Evolutionary conservation across 2,113 vertebrate species (phyloP).

Genomic region (Sterna hirundo): DNA sequence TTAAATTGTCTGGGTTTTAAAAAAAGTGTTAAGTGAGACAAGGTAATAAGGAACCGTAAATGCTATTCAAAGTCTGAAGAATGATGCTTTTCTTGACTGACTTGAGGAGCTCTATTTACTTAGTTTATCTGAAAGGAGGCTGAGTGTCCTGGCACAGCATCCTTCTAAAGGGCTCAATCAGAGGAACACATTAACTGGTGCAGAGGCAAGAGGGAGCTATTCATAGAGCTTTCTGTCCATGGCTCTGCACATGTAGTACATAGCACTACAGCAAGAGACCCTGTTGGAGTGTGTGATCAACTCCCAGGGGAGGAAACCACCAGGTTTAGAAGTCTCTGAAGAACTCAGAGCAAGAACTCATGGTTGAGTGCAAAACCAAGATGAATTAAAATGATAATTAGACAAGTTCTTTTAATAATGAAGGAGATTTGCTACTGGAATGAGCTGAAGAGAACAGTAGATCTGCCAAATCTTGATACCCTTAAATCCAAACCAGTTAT

Average conservation of each 20-base stretch:
- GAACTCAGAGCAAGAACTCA: neutral
- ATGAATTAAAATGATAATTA: neutral
- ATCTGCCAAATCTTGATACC: neutral
- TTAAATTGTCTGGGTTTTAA: neutral
- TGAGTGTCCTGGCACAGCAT: neutral
- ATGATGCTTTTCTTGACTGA: neutral
- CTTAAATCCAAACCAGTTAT: neutral
- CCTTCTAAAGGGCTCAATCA: neutral
- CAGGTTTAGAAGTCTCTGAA: neutral
- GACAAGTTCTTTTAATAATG: neutral
- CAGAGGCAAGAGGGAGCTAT: neutral
- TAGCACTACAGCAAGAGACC: neutral
- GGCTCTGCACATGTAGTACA: neutral
- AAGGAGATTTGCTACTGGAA: neutral
- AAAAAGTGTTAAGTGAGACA: neutral
- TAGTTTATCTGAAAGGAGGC: neutral
- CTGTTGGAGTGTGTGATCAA: neutral
- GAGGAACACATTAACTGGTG: neutral
- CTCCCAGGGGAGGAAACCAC: neutral
- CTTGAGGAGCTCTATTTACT: neutral
- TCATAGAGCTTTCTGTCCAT: neutral
- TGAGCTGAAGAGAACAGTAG: neutral
- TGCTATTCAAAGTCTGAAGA: neutral
- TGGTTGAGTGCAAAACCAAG: neutral
- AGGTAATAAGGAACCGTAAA: neutral